A percentile compares a stretch with the other conserved stretches of the same genome.
These are phyloP conservation scores for Hemistola chrysoprasaria DNA, from an alignment of 2,888 invertebrate genomes.

Conservation along the genomic window DNA sequence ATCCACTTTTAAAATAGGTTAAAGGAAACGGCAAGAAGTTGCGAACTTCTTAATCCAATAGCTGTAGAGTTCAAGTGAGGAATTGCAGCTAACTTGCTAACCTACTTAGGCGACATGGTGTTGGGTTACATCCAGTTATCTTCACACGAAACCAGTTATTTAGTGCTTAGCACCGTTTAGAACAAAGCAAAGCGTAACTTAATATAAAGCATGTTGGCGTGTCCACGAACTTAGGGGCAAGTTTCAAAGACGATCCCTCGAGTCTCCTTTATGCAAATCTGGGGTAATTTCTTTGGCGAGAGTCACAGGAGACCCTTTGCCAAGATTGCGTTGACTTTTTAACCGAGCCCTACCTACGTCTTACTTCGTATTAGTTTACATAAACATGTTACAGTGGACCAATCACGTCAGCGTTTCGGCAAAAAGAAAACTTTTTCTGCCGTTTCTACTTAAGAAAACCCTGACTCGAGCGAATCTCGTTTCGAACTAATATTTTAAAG, in stretches of 20 bases:
- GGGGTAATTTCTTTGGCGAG: conserved; percentile 74
- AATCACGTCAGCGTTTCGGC: conserved; percentile 30
- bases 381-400: conserved; percentile 35
- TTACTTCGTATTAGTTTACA: conserved; percentile 50
- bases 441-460: too few relatives aligned
- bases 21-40: conserved; percentile 10
- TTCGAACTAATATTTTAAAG: too few relatives aligned
- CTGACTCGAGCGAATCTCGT: too few relatives aligned
- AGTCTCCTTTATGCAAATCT: conserved; percentile 78
- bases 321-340: conserved; percentile 69
- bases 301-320: conserved; percentile 66
- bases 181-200: conserved; percentile 63
- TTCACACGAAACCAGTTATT: conserved; percentile 47
- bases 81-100: conserved; percentile 27
- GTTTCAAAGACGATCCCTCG: conserved; percentile 71
- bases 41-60: conserved; percentile 16
- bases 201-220: conserved; percentile 69
- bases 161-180: conserved; percentile 43
- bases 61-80: conserved; percentile 17
- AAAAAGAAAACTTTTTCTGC: conserved; percentile 18
- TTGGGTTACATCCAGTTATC: conserved; percentile 38
- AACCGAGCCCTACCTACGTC: conserved; percentile 51
- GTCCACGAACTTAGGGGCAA: conserved; percentile 66
- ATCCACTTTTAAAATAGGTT: conserved; percentile 16
- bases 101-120: conserved; percentile 23